Evolutionary conservation across 2,888 invertebrate genomes (phyloP), one percentile per base, ranked within the genome.

Genomic region (Sesia bembeciformis): DNA sequence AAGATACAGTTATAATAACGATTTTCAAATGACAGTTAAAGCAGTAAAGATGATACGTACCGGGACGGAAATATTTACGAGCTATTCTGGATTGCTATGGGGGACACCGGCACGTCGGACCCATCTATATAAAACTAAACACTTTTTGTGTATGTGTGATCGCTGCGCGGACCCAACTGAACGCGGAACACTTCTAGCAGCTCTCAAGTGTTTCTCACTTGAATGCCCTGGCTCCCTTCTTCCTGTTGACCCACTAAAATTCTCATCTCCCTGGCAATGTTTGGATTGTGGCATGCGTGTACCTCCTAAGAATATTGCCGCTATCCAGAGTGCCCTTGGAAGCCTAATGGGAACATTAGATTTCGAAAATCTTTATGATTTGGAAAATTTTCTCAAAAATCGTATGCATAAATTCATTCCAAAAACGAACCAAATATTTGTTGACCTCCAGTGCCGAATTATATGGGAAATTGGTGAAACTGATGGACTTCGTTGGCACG

Each of bases 91-190:
- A 56, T 65, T 92, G 39, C 75, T 93, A 51, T 94, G 94, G 94
- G 92, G 93, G 43, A 94, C 94, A 0, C 82, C 90, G 3, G 89
- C 92, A 7, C 85, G 94, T 54, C 83, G 93, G 7, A 84, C 90
- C 42, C 92, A 93, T 68, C 80, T 95, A 38, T 81, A 78, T 59
- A 86, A 86, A 63, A 93, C 94, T 0, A 94, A 94, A 78, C 92
- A 93, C 72, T 94, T 94, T 68, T 73, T 84, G 52, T 95, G 95
- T 70, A 78, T 74, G 55, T 95, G 95, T 68, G 73, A 80, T 3
- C 85, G 94, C 54, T 95, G 95, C 70, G 75, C 84, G 2, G 94
- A 94, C 73, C 91, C 92, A 0, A 91, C 91, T 49, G 94, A 94
- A 81, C 90, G 91, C 58, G 93, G 92, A 2, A 90, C 92, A 0